Conservation (phyloP, 2,797 vertebrate species). For the Aphelocoma californica region DNA sequence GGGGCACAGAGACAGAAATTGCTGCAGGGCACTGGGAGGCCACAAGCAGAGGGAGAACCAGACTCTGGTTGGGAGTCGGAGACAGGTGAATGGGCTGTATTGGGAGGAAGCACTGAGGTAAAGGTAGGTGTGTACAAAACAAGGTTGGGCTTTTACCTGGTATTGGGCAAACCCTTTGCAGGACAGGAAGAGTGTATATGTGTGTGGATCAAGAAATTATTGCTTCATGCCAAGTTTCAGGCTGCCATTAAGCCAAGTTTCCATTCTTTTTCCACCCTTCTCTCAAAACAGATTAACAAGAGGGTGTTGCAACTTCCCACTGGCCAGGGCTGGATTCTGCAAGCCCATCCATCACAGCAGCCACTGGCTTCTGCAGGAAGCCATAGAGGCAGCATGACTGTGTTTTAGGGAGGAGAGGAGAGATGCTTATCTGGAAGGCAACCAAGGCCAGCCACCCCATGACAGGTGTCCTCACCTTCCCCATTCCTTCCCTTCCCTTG, state of each 20-base stretch:
- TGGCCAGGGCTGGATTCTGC: neutral
- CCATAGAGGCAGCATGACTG: neutral
- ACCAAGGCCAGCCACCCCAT: neutral
- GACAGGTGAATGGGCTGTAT: neutral
- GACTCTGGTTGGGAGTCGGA: neutral
- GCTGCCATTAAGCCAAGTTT: neutral
- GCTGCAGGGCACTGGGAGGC: neutral
- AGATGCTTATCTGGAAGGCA: neutral
- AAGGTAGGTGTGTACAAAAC: neutral
- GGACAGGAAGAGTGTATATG: neutral
- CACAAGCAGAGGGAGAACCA: neutral
- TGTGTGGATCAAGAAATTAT: neutral
- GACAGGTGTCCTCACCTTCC: neutral
- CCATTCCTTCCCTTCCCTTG: neutral
- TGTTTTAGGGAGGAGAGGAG: neutral
- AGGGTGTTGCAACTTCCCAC: neutral
- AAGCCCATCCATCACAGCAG: neutral
- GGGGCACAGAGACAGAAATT: neutral
- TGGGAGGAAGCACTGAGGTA: neutral
- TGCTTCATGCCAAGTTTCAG: slow-evolving; percentile 13
- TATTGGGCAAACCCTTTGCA: neutral
- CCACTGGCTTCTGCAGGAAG: neutral
- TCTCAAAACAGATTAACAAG: neutral
- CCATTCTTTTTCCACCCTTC: neutral
- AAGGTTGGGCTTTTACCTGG: neutral